Conservation (phyloP, 30 jellyfish, hydroid and myxozoan genomes). For the Aurelia sp. region DNA sequence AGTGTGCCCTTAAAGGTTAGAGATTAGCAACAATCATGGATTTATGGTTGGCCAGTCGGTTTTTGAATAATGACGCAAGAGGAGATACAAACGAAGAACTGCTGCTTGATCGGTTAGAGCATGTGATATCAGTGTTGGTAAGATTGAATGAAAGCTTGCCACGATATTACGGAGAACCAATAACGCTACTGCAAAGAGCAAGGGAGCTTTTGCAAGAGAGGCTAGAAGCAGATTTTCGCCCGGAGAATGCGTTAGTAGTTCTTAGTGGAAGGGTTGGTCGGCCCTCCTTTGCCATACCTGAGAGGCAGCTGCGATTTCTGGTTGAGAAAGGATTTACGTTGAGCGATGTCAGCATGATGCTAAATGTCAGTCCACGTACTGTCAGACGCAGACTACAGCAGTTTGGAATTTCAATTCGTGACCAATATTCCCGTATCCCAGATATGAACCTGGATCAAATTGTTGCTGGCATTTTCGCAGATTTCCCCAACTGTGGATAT, state of each 20-base stretch:
- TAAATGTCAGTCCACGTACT: slow-evolving; percentile 21
- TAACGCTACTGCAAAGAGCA: background rate
- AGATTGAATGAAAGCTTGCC: background rate
- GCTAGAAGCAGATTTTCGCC: background rate
- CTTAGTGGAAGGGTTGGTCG: background rate
- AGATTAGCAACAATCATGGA: too few relatives aligned
- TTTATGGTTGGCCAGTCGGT: background rate
- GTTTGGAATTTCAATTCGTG: background rate
- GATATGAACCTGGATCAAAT: background rate
- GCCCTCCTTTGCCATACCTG: background rate
- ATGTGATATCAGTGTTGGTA: background rate
- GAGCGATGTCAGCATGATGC: background rate
- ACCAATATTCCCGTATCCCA: background rate
- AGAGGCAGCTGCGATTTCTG: background rate
- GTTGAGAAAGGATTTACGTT: background rate
- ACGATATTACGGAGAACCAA: background rate
- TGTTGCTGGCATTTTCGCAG: background rate
- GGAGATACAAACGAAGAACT: background rate
- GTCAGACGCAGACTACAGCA: background rate
- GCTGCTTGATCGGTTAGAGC: background rate
- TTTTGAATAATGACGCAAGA: background rate
- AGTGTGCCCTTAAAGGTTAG: background rate
- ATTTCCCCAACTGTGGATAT: slow-evolving; percentile 38
- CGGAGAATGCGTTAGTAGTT: too few relatives aligned
- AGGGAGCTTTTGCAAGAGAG: background rate